These are phyloP conservation scores for Pseudomyrmex dendroicus DNA, from an alignment of 1,140 invertebrate genomes.

Conservation along the genomic window DNA sequence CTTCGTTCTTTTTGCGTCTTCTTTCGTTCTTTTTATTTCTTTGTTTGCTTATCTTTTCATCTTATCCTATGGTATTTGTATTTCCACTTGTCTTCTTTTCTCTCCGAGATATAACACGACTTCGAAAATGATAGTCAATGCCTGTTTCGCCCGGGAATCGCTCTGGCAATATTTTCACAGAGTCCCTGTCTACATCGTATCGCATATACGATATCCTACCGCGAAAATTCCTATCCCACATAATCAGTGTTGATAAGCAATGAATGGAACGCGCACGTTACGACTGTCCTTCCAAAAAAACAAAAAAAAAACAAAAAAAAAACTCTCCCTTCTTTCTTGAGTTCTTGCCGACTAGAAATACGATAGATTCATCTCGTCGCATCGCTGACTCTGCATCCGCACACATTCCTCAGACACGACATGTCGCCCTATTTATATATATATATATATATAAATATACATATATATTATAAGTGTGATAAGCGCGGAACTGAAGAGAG, in stretches of 20 bases:
- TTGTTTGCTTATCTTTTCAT: not conserved
- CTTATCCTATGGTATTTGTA: too few species aligned
- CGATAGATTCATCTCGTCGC: conserved; percentile 52
- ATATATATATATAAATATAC: too few species aligned
- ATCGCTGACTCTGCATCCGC: conserved; percentile 66
- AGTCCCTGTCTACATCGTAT: not conserved
- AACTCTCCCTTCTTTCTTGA: not conserved
- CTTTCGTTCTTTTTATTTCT: not conserved
- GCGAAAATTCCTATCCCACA: not conserved
- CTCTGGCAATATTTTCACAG: not conserved
- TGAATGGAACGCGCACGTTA: conserved; percentile 7
- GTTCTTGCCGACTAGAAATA: conserved; percentile 31
- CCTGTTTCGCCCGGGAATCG: not conserved
- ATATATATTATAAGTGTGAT: conserved; percentile 67
- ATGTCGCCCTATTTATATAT: conserved; percentile 71
- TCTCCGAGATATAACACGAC: too few species aligned
- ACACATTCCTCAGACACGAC: conserved; percentile 80
- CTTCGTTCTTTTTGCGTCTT: not conserved
- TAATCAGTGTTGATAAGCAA: conserved; percentile 15
- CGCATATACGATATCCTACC: conserved; percentile 2
- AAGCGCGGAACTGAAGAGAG: conserved; percentile 64
- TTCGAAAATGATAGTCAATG: too few species aligned
- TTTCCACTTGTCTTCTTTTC: too few species aligned
- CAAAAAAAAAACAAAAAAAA: not conserved
- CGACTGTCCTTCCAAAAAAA: not conserved